Conservation (phyloP, 1,140 invertebrate species). For the Dendroctonus valens region DNA sequence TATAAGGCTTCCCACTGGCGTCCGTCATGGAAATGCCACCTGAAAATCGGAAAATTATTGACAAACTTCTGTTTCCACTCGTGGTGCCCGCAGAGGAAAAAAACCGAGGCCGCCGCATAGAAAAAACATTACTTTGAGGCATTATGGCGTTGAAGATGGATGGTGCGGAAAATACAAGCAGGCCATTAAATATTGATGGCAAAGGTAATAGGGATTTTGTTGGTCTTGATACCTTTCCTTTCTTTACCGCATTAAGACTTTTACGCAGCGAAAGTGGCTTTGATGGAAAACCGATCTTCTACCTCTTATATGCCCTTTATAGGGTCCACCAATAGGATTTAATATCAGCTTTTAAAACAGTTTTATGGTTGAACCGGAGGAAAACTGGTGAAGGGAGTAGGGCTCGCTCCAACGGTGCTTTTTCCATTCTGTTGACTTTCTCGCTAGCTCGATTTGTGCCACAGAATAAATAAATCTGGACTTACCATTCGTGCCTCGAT, state of each 20-base stretch:
- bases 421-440: too few species aligned
- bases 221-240: too few species aligned
- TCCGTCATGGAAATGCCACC: slow-evolving; percentile 73
- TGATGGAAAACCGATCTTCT: too few species aligned
- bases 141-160: neutral
- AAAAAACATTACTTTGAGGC: neutral
- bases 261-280: too few species aligned
- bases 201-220: neutral
- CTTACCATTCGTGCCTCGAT: slow-evolving; percentile 63
- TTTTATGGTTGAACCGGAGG: too few species aligned
- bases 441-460: too few species aligned
- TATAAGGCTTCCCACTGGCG: slow-evolving; percentile 76
- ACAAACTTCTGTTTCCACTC: neutral
- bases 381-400: too few species aligned
- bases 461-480: neutral
- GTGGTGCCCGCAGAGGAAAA: neutral
- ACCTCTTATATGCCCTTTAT: too few species aligned
- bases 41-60: slow-evolving; percentile 7
- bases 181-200: slow-evolving; percentile 1
- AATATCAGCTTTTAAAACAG: too few species aligned
- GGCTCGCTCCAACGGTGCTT: too few species aligned
- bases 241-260: too few species aligned
- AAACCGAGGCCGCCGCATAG: neutral
- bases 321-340: too few species aligned
- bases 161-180: neutral